Evolutionary conservation across 23 tunicate genomes (phyloP), one percentile per base, ranked within the genome.

Genomic region (Aplidium turbinatum): DNA sequence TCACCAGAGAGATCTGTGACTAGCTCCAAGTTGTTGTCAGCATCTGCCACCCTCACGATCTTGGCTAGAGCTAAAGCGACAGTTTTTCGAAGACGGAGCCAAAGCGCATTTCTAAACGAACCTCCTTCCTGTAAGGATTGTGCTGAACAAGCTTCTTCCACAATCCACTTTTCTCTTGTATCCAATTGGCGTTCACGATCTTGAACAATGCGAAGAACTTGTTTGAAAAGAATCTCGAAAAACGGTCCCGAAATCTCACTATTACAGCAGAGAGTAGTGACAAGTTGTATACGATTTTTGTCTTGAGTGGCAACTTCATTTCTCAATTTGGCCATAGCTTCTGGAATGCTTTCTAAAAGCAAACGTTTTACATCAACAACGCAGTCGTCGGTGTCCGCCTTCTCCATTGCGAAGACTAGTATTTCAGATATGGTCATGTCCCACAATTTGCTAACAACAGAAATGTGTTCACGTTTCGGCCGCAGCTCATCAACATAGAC

Each of bases 41-140:
- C 50, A 68, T 87, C 94, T 5, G 57, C 46, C 9, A 67, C 57
- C 16, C 86, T 66, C 18, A 74, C 62, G 32, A 80, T 32, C 28
- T 72, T 81, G 3, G 94, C 86, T 7, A 79, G 13, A 33, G 63
- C 75, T 0, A 68, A 35, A 1, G 86, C 68, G 33, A 67, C 42
- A 22, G 34, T 42, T 22, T 68, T 64, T 39, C 77, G 46, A n/a
- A 87, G 30, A 1, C 69, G 38, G 25, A 79, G 57, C 94, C 94
- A 87, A 26, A 87, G 39, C 4, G 78, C 83, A 13, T 87, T 80
- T 7, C 63, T 52, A 65, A 87, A 87, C 2, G 94, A 51, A 0
- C 94, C 94, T 39, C 82, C 86, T 63, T 87, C 94, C 31, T 87
- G 86, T 26, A 87, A 70, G 1, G 57, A 72, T 32, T 80, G 73